A percentile compares a stretch with the other conserved stretches of the same genome.
These are phyloP conservation scores for Odiellus spinosus DNA, from an alignment of 2,888 invertebrate species.

Conservation along the genomic window DNA sequence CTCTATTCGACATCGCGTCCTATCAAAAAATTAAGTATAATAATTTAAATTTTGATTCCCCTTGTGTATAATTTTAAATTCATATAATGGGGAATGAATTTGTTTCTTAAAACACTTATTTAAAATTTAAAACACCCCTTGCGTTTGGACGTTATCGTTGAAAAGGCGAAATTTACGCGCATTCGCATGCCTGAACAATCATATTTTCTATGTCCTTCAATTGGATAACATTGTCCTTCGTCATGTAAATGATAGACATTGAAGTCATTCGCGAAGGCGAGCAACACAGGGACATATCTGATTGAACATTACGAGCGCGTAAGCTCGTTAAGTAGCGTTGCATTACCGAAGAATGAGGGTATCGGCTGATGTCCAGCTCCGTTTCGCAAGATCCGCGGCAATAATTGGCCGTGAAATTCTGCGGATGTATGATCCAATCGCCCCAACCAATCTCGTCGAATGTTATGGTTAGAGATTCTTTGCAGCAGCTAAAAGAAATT, in stretches of 20 bases:
- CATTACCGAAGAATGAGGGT: conserved; percentile 53
- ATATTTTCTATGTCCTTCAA: conserved; percentile 68
- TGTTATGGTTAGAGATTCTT: conserved; percentile 33
- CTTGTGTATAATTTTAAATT: no score
- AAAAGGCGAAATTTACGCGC: no score
- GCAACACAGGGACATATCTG: conserved; percentile 41
- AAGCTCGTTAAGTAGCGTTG: conserved; percentile 27
- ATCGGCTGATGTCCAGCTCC: conserved; percentile 14
- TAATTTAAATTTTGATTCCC: no score
- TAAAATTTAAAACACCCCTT: no score
- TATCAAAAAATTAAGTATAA: no score
- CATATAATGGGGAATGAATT: no score
- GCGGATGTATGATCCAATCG: conserved; percentile 22
- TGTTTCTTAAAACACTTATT: no score
- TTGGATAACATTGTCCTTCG: conserved; percentile 58
- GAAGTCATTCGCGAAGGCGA: conserved; percentile 67
- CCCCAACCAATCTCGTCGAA: conserved; percentile 23
- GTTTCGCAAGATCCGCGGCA: conserved; percentile 40
- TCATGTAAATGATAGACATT: conserved; percentile 59
- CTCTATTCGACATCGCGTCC: no score
- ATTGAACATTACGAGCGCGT: not conserved
- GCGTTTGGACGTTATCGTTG: no score
- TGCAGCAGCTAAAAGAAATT: conserved; percentile 44
- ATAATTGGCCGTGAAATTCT: conserved; percentile 22
- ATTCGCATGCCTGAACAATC: conserved; percentile 70